Percentiles rank a stretch among this genome's conserved stretches.
phyloP scores from a whole-genome alignment of 2,113 vertebrate genomes.

The Sander vitreus region DNA sequence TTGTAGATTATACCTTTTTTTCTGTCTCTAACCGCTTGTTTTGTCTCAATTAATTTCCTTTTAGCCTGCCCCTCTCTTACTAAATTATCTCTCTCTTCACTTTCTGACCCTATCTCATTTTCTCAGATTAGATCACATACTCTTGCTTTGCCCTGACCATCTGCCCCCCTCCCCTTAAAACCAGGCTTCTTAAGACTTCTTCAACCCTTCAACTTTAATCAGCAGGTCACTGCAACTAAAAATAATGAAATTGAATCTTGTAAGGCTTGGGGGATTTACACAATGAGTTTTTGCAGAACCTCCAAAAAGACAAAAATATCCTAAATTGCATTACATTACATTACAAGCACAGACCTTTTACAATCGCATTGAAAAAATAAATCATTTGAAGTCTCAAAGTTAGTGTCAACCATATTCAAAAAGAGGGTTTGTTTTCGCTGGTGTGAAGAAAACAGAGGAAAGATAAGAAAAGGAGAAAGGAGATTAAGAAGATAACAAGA shows the following conservation, averaged over 20 bases:
- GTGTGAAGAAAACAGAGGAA: neutral
- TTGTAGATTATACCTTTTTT: conserved; percentile 4
- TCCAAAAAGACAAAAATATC: neutral
- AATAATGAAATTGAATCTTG: conserved; percentile 2
- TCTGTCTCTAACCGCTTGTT: conserved; percentile 2
- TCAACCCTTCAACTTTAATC: conserved; percentile 11
- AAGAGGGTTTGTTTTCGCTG: neutral
- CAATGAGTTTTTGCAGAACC: neutral
- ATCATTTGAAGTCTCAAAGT: neutral
- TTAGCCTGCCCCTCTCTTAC: neutral
- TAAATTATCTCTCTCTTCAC: neutral
- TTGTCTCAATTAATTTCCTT: neutral
- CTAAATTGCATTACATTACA: neutral
- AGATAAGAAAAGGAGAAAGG: neutral
- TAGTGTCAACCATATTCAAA: neutral
- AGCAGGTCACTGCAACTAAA: neutral
- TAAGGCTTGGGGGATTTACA: neutral
- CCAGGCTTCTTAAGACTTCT: conserved; percentile 10
- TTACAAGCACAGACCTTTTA: neutral
- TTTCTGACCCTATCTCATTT: neutral
- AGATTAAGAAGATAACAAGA: neutral
- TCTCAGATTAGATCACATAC: conserved; percentile 36
- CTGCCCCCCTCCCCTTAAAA: conserved; percentile 33
- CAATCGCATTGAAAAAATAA: too few species aligned
- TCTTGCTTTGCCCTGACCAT: conserved; percentile 43